Percentiles rank a stretch among this genome's conserved stretches.
phyloP scores from a whole-genome alignment of 2,888 invertebrate species.

The Andricus curvator region DNA sequence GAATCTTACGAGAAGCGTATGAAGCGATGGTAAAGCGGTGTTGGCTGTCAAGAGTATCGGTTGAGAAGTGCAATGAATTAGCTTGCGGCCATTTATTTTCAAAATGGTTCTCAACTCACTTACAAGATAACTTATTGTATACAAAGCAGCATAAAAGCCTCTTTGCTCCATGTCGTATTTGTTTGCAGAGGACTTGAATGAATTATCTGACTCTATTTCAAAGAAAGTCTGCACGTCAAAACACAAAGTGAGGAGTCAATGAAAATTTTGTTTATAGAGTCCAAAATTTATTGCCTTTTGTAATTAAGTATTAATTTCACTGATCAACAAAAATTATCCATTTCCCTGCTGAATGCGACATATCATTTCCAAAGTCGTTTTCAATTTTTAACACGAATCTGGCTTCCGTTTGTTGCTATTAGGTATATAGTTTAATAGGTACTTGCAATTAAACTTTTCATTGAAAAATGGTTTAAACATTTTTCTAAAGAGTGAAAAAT shows the following conservation, averaged over 20 bases:
- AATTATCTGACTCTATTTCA: constrained; percentile 10
- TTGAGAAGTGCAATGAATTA: constrained; percentile 51
- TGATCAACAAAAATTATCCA: too few relatives aligned
- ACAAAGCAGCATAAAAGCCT: constrained; percentile 23
- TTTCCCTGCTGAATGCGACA: too few relatives aligned
- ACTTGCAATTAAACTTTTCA: too few relatives aligned
- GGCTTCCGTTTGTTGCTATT: too few relatives aligned
- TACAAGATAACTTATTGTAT: constrained; percentile 41
- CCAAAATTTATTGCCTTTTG: neutral
- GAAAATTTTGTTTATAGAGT: neutral
- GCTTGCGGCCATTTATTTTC: constrained; percentile 58
- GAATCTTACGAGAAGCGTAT: constrained; percentile 26
- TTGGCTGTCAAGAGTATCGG: constrained; percentile 41
- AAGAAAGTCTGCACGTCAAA: neutral
- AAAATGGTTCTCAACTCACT: constrained; percentile 55
- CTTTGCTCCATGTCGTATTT: constrained; percentile 29
- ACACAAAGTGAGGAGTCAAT: constrained; percentile 8
- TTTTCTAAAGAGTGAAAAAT: too few relatives aligned
- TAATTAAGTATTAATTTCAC: neutral
- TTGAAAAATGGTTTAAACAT: too few relatives aligned
- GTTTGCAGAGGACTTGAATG: constrained; percentile 29
- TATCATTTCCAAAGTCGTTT: too few relatives aligned
- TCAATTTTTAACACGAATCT: too few relatives aligned
- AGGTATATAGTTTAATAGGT: too few relatives aligned
- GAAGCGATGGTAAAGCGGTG: constrained; percentile 40